Evolutionary conservation across 2,113 vertebrate species (phyloP).

Genomic region (Vulpes ferrilata): DNA sequence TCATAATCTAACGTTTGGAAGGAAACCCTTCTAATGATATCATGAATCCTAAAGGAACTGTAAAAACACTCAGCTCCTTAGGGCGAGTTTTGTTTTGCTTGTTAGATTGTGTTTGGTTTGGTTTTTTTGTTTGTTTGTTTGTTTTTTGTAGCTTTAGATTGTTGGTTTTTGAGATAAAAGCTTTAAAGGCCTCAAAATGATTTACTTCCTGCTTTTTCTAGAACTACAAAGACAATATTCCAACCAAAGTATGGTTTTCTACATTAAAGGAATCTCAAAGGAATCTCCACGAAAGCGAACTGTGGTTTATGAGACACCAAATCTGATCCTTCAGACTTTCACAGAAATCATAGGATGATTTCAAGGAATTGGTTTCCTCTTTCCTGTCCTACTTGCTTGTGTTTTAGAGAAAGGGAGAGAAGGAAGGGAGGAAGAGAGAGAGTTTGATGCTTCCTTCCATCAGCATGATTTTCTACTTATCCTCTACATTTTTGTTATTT

Average conservation of each 20-base stretch:
- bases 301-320: neutral
- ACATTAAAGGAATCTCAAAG: constrained; percentile 47
- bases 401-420: neutral
- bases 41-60: constrained; percentile 12
- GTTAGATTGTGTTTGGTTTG: neutral
- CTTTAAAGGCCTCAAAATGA: constrained; percentile 70
- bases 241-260: constrained; percentile 45
- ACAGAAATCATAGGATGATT: constrained; percentile 6
- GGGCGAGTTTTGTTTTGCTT: neutral
- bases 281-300: neutral
- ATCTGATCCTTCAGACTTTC: neutral
- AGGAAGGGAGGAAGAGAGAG: neutral
- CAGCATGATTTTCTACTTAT: constrained; percentile 17
- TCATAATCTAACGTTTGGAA: constrained; percentile 70
- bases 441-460: neutral
- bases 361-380: neutral
- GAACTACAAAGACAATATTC: constrained; percentile 57
- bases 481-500: neutral
- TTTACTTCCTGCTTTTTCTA: constrained; percentile 43
- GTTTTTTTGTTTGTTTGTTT: neutral
- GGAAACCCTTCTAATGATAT: constrained; percentile 52
- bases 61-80: constrained; percentile 40
- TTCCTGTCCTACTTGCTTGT: neutral
- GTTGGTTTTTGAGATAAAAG: constrained; percentile 76
- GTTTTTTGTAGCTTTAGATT: constrained; percentile 43